A percentile compares a stretch with the other conserved stretches of the same genome.
These are phyloP conservation scores for Quadroppia sp. DNA, from an alignment of 2,888 invertebrate species.

Conservation along the genomic window DNA sequence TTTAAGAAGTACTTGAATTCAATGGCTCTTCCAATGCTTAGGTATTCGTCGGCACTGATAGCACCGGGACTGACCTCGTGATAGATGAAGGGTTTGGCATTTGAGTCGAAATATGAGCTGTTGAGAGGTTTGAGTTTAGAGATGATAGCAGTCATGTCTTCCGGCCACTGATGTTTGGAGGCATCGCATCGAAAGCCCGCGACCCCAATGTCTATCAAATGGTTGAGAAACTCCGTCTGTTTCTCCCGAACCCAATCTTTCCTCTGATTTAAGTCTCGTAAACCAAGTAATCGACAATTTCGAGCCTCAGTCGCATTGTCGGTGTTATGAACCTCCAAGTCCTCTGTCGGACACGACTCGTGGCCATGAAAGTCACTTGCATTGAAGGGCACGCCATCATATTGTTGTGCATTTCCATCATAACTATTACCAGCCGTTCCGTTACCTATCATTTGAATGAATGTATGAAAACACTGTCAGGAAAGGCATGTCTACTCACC, in stretches of 20 bases:
- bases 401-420: constrained; percentile 49
- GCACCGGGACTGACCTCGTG: constrained; percentile 40
- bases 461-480: no score
- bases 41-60: constrained; percentile 47
- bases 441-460: constrained; percentile 44
- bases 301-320: constrained; percentile 55
- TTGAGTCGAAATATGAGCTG: constrained; percentile 31
- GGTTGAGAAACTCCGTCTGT: constrained; percentile 52
- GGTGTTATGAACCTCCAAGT: constrained; percentile 62
- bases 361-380: constrained; percentile 62
- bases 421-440: constrained; percentile 61
- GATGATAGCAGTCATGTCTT: constrained; percentile 50
- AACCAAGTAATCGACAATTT: constrained; percentile 54
- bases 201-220: constrained; percentile 52
- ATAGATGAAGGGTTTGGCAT: constrained; percentile 39
- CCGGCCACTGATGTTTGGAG: constrained; percentile 55
- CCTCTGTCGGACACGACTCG: constrained; percentile 56
- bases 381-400: constrained; percentile 55
- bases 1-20: constrained; percentile 54
- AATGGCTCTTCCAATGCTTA: constrained; percentile 51
- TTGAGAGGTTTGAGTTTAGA: constrained; percentile 49
- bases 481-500: background rate
- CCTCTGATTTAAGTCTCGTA: constrained; percentile 54
- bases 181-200: constrained; percentile 55
- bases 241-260: constrained; percentile 51